Evolutionary conservation across 2,888 invertebrate species (phyloP), one percentile per base, ranked within the genome.

Genomic region (Tipula confusa): DNA sequence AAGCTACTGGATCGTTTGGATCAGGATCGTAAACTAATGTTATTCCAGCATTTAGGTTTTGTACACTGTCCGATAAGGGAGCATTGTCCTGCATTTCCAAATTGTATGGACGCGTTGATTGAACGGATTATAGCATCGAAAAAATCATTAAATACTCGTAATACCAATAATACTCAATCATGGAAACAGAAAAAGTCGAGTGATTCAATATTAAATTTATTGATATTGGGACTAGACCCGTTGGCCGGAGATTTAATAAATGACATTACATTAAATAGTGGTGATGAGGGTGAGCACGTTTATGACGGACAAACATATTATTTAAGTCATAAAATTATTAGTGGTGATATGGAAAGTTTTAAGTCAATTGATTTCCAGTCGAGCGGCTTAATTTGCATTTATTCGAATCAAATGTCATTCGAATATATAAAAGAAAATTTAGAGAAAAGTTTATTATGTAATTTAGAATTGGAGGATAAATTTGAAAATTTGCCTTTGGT

Each of bases 41-140:
- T 99, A 84, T 96, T 98, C 87, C 97, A 98, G 89, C 98, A 98
- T 89, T 91, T 98, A 79, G 97, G 98, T 84, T 98, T 98, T 90
- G 95, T 98, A 84, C 97, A 98, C 90, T 97, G 96, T 89, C 98
- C 98, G 13, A 96, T 97, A 89, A 91, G 96, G 83, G 98, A 98
- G 89, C 97, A 98, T 88, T 98, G 98, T 88, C 97, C 97, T 13
- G 96, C 97, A 81, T 95, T 93, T 87, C 93, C 95, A 82, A 95
- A 94, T 88, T 95, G 95, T 87, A 94, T 95, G 92, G 95, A 95
- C 88, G 93, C 93, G 84, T 90, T 95, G 83, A 93, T 95, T 86
- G 94, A 95, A 88, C 91, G 94, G 86, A 92, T 94, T 86, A 90
- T 95, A 86, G 92, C 92, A 85, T 92, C 93, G 64, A 87, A 87